Base-by-base conservation (phyloP, 2,888 invertebrate genomes). In the Smittia sp. region DNA sequence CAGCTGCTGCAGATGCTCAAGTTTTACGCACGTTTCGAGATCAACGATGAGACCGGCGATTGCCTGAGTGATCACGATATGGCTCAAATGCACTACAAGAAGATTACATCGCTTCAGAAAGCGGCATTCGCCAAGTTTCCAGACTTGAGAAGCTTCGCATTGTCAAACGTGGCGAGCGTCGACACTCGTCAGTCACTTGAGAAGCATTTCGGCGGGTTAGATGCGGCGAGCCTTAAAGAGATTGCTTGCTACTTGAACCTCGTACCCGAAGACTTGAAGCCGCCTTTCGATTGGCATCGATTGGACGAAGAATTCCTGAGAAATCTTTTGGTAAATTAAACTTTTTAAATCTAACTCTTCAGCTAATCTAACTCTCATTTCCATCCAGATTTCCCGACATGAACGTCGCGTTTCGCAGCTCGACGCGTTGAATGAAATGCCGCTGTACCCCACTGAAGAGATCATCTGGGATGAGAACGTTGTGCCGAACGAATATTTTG, bases 381-480 rank as follows among this genome's bases (percentile, higher is more conserved):
- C 9, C 3, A 32, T 32, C n/a, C 78, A 90, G 90, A 87, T 91
- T 77, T 92, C 91, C 0, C 86, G 93, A 1, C 96, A 97, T 81
- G 96, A 97, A 81, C 87, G 91, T 52, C 87, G 95, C 68, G 89
- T 91, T 39, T 98, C 97, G 0, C 98, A 99, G 79, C 83, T 98
- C 73, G 95, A 98, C 79, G 92, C 94, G 74, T 83, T 99, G 11
- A 99, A 99, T 81, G 93, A 95, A 77, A 97, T 98, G 95, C 98
- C 99, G 0, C 85, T 99, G 0, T 99, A 99, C 80, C 99, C 99
- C 0, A 98, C 97, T 0, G 99, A 99, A 81, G 91, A 93, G 75
- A 91, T 98, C 1, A 96, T 99, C 77, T 99, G 99, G 99, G 96
- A 99, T 82, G 98, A 99, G 81, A 98, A 98, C 80, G 89, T 99